Evolutionary conservation across 2,113 vertebrate genomes (phyloP).

Genomic region (Ascaphus truei): DNA sequence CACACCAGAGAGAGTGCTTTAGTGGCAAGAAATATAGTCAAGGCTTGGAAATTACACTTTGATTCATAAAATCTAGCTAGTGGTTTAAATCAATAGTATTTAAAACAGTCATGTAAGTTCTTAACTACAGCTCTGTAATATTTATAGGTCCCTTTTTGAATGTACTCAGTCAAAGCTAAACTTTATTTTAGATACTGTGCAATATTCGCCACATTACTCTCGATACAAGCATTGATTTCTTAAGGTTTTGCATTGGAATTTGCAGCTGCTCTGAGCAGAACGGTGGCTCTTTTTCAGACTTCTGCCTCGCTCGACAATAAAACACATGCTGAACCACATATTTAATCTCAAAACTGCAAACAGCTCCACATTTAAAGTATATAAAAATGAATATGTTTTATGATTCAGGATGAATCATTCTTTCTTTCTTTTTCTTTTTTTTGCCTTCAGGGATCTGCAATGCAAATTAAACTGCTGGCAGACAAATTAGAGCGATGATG

Average conservation of each 20-base stretch:
- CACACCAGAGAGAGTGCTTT: constrained; percentile 70
- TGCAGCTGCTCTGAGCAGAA: background rate
- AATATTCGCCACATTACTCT: constrained; percentile 42
- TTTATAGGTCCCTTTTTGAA: constrained; percentile 64
- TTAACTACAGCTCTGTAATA: constrained; percentile 66
- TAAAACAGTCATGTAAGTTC: constrained; percentile 79
- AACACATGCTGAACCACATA: constrained; percentile 9
- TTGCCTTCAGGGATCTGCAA: constrained; percentile 66
- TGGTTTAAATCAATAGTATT: constrained; percentile 83
- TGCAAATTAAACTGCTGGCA: constrained; percentile 66
- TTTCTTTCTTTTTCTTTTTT: constrained; percentile 59
- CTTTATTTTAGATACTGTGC: constrained; percentile 46
- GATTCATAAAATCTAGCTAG: constrained; percentile 77
- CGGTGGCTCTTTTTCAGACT: background rate
- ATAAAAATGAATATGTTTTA: constrained; percentile 57
- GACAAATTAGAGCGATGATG: constrained; percentile 61
- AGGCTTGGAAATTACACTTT: constrained; percentile 69
- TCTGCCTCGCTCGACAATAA: background rate
- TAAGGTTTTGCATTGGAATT: constrained; percentile 37
- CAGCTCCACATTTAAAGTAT: constrained; percentile 57
- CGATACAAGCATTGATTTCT: constrained; percentile 55
- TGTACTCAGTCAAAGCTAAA: constrained; percentile 63
- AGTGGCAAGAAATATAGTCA: constrained; percentile 70
- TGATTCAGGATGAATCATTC: constrained; percentile 69
- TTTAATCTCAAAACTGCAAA: constrained; percentile 51